Conservation (phyloP, 2,888 invertebrate species). For the Lepidochrysops patricia region DNA sequence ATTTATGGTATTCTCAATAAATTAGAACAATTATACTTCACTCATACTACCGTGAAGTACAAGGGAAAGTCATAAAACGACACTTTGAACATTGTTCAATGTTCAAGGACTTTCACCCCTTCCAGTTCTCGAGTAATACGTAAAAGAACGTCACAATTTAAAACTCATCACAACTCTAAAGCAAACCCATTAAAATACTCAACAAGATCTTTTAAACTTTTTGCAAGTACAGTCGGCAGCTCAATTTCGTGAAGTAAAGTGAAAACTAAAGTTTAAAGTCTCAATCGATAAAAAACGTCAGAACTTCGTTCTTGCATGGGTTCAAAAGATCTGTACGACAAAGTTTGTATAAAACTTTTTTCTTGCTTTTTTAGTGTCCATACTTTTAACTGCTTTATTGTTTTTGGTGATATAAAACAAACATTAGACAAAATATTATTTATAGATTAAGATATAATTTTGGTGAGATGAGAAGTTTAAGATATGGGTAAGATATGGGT, state of each 20-base stretch:
- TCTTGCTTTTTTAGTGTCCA: too few relatives aligned
- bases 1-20: too few relatives aligned
- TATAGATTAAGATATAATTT: too few relatives aligned
- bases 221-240: neutral
- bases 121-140: neutral
- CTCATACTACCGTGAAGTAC: too few relatives aligned
- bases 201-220: neutral
- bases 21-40: too few relatives aligned
- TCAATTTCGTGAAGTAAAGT: neutral
- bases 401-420: too few relatives aligned
- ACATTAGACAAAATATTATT: too few relatives aligned
- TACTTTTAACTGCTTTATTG: too few relatives aligned
- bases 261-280: neutral
- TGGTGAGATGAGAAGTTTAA: too few relatives aligned
- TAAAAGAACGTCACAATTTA: neutral
- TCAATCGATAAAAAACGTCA: neutral
- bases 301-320: neutral
- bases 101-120: neutral
- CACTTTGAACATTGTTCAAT: too few relatives aligned
- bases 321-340: neutral
- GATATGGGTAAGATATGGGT: too few relatives aligned
- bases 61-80: too few relatives aligned
- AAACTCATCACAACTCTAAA: neutral
- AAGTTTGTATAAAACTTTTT: neutral
- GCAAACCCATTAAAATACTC: conserved; percentile 10